Percentiles rank a stretch among this genome's conserved stretches.
These are phyloP conservation scores for Acrobasis consociella DNA, from an alignment of 2,888 invertebrate genomes.

Conservation along the genomic window DNA sequence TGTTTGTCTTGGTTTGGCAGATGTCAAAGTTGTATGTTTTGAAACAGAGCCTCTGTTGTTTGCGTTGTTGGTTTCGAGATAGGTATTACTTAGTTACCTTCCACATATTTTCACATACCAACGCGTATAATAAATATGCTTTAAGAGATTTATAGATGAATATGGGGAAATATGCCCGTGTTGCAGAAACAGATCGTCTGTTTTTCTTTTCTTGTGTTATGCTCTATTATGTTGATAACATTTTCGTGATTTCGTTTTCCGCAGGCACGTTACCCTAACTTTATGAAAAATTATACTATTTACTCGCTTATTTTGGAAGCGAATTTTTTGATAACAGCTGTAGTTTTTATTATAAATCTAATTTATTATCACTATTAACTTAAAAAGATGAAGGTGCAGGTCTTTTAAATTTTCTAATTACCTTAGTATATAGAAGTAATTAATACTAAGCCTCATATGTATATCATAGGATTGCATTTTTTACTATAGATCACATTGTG, in stretches of 20 bases:
- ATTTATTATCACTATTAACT: too few species aligned
- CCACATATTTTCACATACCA: slow-evolving; percentile 32
- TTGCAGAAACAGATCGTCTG: slow-evolving; percentile 22
- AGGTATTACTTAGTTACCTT: slow-evolving; percentile 63
- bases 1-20: slow-evolving; percentile 81
- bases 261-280: not conserved
- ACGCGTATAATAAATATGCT: slow-evolving; percentile 21
- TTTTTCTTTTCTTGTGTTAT: slow-evolving; percentile 22
- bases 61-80: slow-evolving; percentile 68
- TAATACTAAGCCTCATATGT: too few species aligned
- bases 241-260: slow-evolving; percentile 5
- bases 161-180: slow-evolving; percentile 17
- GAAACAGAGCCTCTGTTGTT: slow-evolving; percentile 75
- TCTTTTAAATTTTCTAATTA: too few species aligned
- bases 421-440: too few species aligned
- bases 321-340: not conserved
- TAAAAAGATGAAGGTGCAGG: too few species aligned
- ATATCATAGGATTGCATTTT: too few species aligned
- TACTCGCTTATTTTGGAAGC: not conserved
- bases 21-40: slow-evolving; percentile 82
- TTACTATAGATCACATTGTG: too few species aligned
- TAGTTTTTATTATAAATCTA: slow-evolving; percentile 42
- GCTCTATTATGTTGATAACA: not conserved
- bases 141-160: slow-evolving; percentile 21
- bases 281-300: not conserved